Evolutionary conservation across 2,888 invertebrate species (phyloP), one percentile per base, ranked within the genome.

Genomic region (Tetrapedia diversipes): DNA sequence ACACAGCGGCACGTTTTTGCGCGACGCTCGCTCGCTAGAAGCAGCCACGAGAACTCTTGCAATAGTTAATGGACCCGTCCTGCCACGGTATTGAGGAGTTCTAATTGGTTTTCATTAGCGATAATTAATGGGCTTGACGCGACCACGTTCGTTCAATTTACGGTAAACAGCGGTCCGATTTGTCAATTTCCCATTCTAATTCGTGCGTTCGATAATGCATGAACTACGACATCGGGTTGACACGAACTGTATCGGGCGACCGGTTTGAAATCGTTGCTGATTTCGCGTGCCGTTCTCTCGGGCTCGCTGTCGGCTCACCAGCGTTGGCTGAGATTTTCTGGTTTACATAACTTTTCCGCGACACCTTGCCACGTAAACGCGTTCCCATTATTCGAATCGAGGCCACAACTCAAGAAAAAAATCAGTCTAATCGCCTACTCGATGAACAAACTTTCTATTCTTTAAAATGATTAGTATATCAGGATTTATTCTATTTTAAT

Each of bases 101-200:
- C 77, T 84, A 82, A 84, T 84, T 84, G 84, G 68, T 73, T 81
- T 82, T 81, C 84, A 84, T 84, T 82, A 79, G 76, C 54, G 77
- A 73, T 84, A 84, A 84, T 84, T 82, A 84, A 84, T 59, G 71
- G 37, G 47, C 53, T 59, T 69, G 65, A 68, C 70, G 69, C 41
- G 70, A 34, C 34, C 8, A 47, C 65, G 65, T 61, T 68, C 59
- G 39, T 69, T 69, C 69, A 65, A 77, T 75, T 71, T 68, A 65
- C 45, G 66, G 71, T 64, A 70, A 67, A 64, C 61, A 60, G 53
- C 37, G 10, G 51, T 24, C 39, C 69, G 60, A 71, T 67, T 74
- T 68, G 77, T 66, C 66, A 61, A 59, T 74, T 56, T 79, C 56
- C 51, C 56, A 61, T 68, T 70, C 78, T 41, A 59, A 75, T 78